phyloP scores from a whole-genome alignment of 2,113 vertebrate genomes.

The Ochotona curzoniae region DNA sequence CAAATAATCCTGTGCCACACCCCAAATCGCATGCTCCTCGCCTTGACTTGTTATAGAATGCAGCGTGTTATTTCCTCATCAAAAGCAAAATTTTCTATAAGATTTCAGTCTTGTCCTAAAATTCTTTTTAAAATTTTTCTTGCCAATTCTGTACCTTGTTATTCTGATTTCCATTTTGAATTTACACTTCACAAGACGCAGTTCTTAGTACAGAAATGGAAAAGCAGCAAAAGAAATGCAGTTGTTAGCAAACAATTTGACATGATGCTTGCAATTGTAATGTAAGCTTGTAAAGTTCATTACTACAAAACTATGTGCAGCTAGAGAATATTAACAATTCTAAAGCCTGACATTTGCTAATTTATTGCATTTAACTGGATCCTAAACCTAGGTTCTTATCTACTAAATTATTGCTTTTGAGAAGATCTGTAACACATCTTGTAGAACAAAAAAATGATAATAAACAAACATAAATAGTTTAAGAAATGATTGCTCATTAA shows the following conservation, averaged over 20 bases:
- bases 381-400: not conserved
- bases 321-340: not conserved
- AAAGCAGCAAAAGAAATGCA: not conserved
- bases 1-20: conserved; percentile 14
- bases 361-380: conserved; percentile 17
- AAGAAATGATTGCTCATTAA: not conserved
- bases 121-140: conserved; percentile 16
- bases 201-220: not conserved
- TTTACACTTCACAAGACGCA: not conserved
- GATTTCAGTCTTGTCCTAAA: not conserved
- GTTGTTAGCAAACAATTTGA: conserved; percentile 31
- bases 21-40: too few species aligned
- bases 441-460: conserved; percentile 17
- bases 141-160: not conserved
- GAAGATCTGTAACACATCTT: conserved; percentile 12
- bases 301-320: not conserved
- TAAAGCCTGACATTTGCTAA: conserved; percentile 28
- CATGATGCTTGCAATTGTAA: not conserved
- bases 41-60: not conserved
- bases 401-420: not conserved
- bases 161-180: conserved; percentile 28
- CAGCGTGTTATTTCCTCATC: not conserved
- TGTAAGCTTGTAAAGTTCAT: conserved; percentile 2
- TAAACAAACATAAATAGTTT: not conserved
- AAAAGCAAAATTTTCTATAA: not conserved